phyloP scores from a whole-genome alignment of 2,113 vertebrate genomes.

The Xiphophorus couchianus region DNA sequence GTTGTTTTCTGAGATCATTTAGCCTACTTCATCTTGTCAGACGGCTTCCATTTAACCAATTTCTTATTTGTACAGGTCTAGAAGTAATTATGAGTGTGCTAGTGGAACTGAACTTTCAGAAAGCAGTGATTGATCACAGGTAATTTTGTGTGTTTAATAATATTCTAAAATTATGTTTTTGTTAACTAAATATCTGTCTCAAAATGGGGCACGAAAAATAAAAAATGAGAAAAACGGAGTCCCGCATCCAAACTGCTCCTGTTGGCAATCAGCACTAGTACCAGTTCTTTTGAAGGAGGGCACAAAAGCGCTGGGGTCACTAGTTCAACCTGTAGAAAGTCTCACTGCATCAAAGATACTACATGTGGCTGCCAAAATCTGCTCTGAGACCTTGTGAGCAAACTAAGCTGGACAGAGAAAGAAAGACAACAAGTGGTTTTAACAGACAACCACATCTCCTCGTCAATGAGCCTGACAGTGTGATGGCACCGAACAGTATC shows the following conservation, averaged over 20 bases:
- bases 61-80: too few species aligned
- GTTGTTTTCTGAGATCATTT: too few species aligned
- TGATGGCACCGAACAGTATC: constrained; percentile 37
- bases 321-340: constrained; percentile 74
- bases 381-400: constrained; percentile 53
- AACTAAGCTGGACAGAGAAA: constrained; percentile 28
- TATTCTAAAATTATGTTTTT: too few species aligned
- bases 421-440: constrained; percentile 38
- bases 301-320: constrained; percentile 76
- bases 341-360: constrained; percentile 55
- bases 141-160: too few species aligned
- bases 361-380: constrained; percentile 54
- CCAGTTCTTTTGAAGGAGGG: constrained; percentile 59
- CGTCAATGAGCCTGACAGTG: constrained; percentile 39
- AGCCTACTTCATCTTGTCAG: too few species aligned
- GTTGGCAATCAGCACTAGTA: constrained; percentile 47
- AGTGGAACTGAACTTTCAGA: too few species aligned
- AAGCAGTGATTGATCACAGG: too few species aligned
- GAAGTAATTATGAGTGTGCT: too few species aligned
- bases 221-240: constrained; percentile 44
- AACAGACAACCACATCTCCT: constrained; percentile 42
- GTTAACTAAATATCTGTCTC: constrained; percentile 4
- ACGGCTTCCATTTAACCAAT: too few species aligned
- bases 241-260: constrained; percentile 37
- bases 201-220: constrained; percentile 27